Conservation (phyloP, 2,797 vertebrate genomes). For the Amphiprion clarkii region DNA sequence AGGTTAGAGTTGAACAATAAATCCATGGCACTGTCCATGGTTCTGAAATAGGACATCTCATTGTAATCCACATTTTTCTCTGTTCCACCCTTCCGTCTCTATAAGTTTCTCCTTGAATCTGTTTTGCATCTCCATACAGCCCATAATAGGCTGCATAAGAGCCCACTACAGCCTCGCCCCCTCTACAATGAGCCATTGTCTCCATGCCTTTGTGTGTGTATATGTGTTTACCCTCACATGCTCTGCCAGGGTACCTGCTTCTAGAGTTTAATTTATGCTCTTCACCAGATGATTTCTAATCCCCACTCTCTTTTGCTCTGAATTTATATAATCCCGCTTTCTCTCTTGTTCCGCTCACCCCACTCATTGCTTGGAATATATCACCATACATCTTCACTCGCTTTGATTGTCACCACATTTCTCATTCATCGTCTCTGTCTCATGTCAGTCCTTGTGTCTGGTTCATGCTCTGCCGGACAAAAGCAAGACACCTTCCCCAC, state of each 20-base stretch:
- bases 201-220: background rate
- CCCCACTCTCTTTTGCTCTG: constrained; percentile 18
- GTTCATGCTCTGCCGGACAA: constrained; percentile 80
- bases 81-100: too few relatives aligned
- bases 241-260: constrained; percentile 28
- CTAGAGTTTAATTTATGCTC: constrained; percentile 44
- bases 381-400: constrained; percentile 42
- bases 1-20: too few relatives aligned
- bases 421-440: constrained; percentile 60
- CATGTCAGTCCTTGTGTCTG: constrained; percentile 69
- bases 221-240: constrained; percentile 45
- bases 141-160: too few relatives aligned
- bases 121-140: too few relatives aligned
- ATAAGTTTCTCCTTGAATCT: too few relatives aligned
- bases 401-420: constrained; percentile 57
- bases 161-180: too few relatives aligned
- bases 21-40: too few relatives aligned
- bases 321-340: constrained; percentile 40
- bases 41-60: too few relatives aligned
- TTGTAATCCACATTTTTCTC: too few relatives aligned
- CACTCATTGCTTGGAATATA: constrained; percentile 41
- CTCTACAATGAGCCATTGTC: too few relatives aligned
- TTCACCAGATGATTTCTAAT: constrained; percentile 46
- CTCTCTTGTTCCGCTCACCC: constrained; percentile 18
- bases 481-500: constrained; percentile 67